A percentile compares a stretch with the other conserved stretches of the same genome.
phyloP scores from a whole-genome alignment of 2,888 invertebrate genomes.

The Cepaea hortensis region DNA sequence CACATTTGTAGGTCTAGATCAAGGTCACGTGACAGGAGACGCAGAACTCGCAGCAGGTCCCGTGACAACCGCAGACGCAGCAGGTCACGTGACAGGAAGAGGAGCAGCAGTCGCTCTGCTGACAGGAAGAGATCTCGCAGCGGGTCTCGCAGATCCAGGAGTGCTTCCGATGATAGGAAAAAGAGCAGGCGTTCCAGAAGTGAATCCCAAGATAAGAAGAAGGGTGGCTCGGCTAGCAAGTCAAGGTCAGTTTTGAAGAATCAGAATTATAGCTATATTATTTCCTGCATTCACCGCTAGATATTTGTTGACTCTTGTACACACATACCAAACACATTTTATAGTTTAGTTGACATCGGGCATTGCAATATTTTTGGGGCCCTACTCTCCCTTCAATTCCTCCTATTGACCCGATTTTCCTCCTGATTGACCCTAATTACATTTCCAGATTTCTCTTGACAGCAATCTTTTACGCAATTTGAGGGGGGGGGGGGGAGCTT shows the following conservation, averaged over 20 bases:
- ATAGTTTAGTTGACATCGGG: too few species aligned
- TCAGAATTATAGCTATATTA: too few species aligned
- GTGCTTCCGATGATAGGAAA: slow-evolving; percentile 44
- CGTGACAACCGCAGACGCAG: slow-evolving; percentile 47
- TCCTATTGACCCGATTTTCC: too few species aligned
- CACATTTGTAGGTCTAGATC: slow-evolving; percentile 41
- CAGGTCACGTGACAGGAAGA: slow-evolving; percentile 31
- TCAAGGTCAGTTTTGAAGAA: slow-evolving; percentile 18
- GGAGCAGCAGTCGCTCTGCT: slow-evolving; percentile 44
- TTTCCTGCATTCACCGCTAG: too few species aligned
- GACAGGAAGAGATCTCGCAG: slow-evolving; percentile 41
- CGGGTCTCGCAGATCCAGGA: slow-evolving; percentile 42
- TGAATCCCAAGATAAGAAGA: slow-evolving; percentile 42
- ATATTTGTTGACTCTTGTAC: too few species aligned
- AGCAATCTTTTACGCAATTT: too few species aligned
- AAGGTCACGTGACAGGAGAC: slow-evolving; percentile 46
- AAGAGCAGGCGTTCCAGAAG: slow-evolving; percentile 34
- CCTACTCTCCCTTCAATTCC: too few species aligned
- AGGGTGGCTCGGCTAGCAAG: slow-evolving; percentile 41
- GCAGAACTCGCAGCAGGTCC: slow-evolving; percentile 45
- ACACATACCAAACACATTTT: too few species aligned
- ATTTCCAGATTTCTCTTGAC: too few species aligned
- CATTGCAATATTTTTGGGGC: too few species aligned
- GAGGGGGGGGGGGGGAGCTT: too few species aligned
- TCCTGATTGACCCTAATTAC: too few species aligned